Conservation (phyloP, 2,797 vertebrate species). For the Setipinna tenuifilis region DNA sequence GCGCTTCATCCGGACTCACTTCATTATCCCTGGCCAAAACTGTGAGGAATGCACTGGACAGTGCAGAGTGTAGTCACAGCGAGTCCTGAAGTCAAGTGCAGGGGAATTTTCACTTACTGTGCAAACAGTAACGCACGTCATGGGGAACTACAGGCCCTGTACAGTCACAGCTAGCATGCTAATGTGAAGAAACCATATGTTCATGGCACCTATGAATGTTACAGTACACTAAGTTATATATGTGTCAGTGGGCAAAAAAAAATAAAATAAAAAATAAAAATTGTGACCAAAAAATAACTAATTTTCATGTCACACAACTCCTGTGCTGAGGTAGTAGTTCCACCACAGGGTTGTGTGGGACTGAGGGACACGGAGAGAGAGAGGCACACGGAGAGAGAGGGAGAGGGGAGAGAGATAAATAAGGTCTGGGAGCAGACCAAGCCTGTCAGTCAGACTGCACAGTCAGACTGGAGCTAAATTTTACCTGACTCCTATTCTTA, state of each 20-base stretch:
- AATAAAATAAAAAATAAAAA: neutral
- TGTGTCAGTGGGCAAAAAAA: neutral
- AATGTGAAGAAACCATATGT: neutral
- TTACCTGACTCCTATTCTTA: conserved; percentile 9
- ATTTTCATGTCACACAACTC: neutral
- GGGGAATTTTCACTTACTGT: neutral
- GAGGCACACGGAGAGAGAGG: neutral
- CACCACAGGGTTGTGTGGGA: neutral
- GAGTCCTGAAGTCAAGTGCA: neutral
- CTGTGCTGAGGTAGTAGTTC: neutral
- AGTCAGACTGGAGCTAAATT: conserved; percentile 19
- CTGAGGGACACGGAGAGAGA: neutral
- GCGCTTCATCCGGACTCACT: neutral
- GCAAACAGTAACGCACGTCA: neutral
- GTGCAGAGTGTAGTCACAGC: neutral
- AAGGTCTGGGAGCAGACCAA: neutral
- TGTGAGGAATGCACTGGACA: neutral
- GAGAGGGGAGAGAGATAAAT: neutral
- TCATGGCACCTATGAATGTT: neutral
- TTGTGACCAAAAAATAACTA: neutral
- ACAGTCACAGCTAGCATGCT: neutral
- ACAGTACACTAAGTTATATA: neutral
- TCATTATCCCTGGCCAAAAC: conserved; percentile 1
- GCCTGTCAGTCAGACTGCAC: neutral
- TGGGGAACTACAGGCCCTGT: neutral